A percentile compares a stretch with the other conserved stretches of the same genome.
Conservation (phyloP, 2,888 invertebrate genomes). For the Pseudanteris insignis region DNA sequence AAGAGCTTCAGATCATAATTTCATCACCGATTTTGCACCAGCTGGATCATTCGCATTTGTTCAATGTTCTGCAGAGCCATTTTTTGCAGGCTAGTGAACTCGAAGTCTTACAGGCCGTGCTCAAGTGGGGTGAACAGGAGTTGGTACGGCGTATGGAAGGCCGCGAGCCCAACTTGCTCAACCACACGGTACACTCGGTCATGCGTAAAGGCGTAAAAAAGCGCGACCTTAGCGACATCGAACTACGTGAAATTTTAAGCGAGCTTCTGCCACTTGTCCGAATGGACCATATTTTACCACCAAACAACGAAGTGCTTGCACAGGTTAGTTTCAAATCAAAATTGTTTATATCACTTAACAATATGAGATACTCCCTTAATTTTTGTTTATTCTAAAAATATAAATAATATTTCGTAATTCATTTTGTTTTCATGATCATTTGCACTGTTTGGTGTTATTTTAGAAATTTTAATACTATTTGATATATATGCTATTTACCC, state of each 20-base stretch:
- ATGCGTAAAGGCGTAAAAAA: constrained; percentile 85
- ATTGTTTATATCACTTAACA: no score
- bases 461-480: no score
- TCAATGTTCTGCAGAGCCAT: constrained; percentile 80
- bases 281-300: constrained; percentile 89
- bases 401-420: no score
- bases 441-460: no score
- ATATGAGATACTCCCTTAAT: no score
- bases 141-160: constrained; percentile 84
- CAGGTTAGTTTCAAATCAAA: constrained; percentile 70
- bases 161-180: constrained; percentile 88
- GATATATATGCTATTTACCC: no score
- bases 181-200: constrained; percentile 92
- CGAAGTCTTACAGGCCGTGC: constrained; percentile 85
- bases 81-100: constrained; percentile 87
- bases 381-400: no score
- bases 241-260: constrained; percentile 84
- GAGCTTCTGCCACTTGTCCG: constrained; percentile 86
- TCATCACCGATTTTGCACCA: constrained; percentile 79
- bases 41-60: constrained; percentile 78
- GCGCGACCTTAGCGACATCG: constrained; percentile 84
- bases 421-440: no score
- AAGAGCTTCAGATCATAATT: constrained; percentile 87
- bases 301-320: constrained; percentile 79
- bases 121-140: constrained; percentile 91